phyloP scores from a whole-genome alignment of 2,113 vertebrate species.

The Chionomys nivalis region DNA sequence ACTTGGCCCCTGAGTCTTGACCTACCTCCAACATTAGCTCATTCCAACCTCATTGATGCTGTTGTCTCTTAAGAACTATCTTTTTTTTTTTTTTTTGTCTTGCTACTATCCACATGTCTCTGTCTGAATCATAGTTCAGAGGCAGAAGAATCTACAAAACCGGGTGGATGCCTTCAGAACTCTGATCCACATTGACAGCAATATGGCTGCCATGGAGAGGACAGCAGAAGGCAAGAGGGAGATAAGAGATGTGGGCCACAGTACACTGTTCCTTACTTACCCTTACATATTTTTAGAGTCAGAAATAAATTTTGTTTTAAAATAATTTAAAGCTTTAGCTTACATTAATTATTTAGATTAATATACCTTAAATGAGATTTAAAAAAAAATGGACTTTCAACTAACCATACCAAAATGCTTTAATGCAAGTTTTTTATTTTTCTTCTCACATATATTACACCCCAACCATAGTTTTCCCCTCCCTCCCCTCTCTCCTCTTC shows the following conservation, averaged over 20 bases:
- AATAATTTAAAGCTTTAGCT: not conserved
- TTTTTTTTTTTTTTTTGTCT: not conserved
- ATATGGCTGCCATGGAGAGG: not conserved
- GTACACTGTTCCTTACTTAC: not conserved
- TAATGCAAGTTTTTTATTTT: not conserved
- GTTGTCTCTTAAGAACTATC: not conserved
- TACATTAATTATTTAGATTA: no score
- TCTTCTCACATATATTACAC: not conserved
- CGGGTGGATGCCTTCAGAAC: not conserved
- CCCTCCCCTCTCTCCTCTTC: not conserved
- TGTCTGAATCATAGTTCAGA: not conserved
- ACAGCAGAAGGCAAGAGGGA: not conserved
- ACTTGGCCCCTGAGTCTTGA: not conserved
- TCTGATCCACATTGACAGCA: not conserved
- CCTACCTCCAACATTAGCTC: not conserved
- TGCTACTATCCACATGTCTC: not conserved
- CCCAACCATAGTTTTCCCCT: not conserved
- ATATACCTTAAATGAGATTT: not conserved
- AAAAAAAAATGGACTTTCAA: not conserved
- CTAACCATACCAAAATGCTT: not conserved
- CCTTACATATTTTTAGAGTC: not conserved
- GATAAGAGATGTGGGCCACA: not conserved
- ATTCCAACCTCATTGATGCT: not conserved
- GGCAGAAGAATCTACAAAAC: not conserved
- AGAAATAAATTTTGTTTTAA: conserved; percentile 19